A percentile compares a stretch with the other conserved stretches of the same genome.
Conservation (phyloP, 1,140 invertebrate species). For the Paraescarpia echinospica region DNA sequence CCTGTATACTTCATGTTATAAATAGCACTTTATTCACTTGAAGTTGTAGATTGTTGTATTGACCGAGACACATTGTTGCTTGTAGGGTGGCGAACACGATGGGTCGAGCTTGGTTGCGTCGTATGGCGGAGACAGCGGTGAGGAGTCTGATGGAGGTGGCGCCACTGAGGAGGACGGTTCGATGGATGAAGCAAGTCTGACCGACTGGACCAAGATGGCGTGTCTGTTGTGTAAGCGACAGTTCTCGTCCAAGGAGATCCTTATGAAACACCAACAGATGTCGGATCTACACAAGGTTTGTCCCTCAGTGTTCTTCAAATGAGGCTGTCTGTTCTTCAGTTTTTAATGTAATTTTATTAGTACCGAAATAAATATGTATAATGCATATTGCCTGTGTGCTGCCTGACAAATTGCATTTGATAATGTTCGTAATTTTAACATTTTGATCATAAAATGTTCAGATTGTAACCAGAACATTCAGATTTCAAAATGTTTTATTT, state of each 20-base stretch:
- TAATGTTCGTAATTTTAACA: too few species aligned
- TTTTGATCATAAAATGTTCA: too few species aligned
- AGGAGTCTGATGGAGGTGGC: slow-evolving; percentile 50
- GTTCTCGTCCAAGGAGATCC: slow-evolving; percentile 84
- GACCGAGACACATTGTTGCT: neutral
- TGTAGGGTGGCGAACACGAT: neutral
- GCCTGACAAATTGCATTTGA: too few species aligned
- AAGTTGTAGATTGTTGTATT: neutral
- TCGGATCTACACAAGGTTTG: slow-evolving; percentile 87
- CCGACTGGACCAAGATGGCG: slow-evolving; percentile 87
- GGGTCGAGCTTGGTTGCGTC: slow-evolving; percentile 68
- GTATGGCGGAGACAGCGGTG: slow-evolving; percentile 70
- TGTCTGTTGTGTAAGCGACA: slow-evolving; percentile 95
- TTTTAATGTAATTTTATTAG: too few species aligned
- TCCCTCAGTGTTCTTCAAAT: neutral
- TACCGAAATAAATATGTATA: too few species aligned
- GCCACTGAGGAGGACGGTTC: slow-evolving; percentile 20
- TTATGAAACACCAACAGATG: slow-evolving; percentile 87
- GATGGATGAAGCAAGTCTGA: slow-evolving; percentile 63
- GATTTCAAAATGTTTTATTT: too few species aligned
- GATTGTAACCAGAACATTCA: too few species aligned
- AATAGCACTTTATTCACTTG: too few species aligned
- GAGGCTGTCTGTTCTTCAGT: too few species aligned
- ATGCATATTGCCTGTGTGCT: too few species aligned
- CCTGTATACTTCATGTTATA: too few species aligned